phyloP scores from a whole-genome alignment of 2,113 vertebrate genomes.

The Bambusicola thoracicus region DNA sequence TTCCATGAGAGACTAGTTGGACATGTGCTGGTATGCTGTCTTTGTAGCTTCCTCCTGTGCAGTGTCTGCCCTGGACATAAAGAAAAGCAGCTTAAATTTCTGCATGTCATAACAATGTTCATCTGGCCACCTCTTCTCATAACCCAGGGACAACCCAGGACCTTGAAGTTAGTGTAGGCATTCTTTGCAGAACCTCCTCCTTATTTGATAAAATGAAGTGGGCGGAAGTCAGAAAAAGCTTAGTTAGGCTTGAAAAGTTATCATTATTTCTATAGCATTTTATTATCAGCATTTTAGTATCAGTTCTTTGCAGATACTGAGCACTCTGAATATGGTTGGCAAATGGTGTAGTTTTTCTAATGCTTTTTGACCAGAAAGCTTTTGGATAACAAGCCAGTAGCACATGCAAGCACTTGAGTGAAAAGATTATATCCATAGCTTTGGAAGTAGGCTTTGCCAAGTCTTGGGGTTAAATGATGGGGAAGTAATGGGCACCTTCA shows the following conservation, averaged over 20 bases:
- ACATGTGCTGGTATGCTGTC: neutral
- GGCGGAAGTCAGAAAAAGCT: neutral
- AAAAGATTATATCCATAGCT: neutral
- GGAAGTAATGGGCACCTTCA: neutral
- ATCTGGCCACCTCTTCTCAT: neutral
- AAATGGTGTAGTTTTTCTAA: neutral
- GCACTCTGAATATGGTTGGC: neutral
- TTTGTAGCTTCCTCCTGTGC: neutral
- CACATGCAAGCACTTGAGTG: neutral
- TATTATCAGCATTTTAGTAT: neutral
- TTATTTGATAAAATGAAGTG: neutral
- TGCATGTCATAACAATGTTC: accelerated
- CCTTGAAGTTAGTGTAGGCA: neutral
- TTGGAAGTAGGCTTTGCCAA: neutral
- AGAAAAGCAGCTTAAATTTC: neutral
- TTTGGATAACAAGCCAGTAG: neutral
- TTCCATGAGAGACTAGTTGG: neutral
- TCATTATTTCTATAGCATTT: neutral
- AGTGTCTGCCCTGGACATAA: neutral
- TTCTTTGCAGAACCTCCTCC: neutral
- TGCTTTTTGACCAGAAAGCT: neutral
- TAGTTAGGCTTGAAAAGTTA: neutral
- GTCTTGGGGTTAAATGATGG: neutral
- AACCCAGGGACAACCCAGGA: neutral
- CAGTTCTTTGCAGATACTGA: neutral